phyloP scores from a whole-genome alignment of 1,140 invertebrate genomes.

The Nomia melanderi region DNA sequence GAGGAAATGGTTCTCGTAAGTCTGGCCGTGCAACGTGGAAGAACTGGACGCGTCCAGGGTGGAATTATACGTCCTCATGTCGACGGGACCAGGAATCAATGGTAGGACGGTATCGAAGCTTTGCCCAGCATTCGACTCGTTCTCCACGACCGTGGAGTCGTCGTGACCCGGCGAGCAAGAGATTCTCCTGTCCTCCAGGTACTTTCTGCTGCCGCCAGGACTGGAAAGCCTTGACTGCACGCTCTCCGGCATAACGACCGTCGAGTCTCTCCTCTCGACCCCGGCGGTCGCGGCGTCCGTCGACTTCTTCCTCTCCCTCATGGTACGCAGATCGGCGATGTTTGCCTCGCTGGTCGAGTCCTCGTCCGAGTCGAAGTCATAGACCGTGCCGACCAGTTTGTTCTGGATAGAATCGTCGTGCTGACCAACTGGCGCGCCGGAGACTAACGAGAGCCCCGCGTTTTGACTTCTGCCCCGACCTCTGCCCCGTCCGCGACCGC shows the following conservation, averaged over 20 bases:
- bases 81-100: conserved; percentile 90
- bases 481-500: conserved; percentile 86
- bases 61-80: conserved; percentile 91
- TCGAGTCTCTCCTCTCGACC: conserved; percentile 26
- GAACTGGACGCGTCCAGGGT: conserved; percentile 80
- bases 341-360: conserved; percentile 88
- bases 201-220: conserved; percentile 61
- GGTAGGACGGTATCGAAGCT: conserved; percentile 85
- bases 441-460: conserved; percentile 66
- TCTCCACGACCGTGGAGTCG: conserved; percentile 69
- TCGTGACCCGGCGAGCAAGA: conserved; percentile 62
- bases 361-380: conserved; percentile 92
- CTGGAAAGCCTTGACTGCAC: conserved; percentile 78
- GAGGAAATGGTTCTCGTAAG: conserved; percentile 84
- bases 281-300: conserved; percentile 86
- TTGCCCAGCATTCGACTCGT: conserved; percentile 63
- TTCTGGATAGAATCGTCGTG: conserved; percentile 84
- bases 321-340: conserved; percentile 89
- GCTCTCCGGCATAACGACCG: conserved; percentile 70
- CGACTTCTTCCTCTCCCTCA: conserved; percentile 90
- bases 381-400: conserved; percentile 92
- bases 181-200: conserved; percentile 75
- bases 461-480: conserved; percentile 80
- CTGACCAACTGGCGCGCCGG: not conserved
- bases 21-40: conserved; percentile 78